Base-by-base conservation (phyloP, 2,113 vertebrate genomes). In the Rhineura floridana region DNA sequence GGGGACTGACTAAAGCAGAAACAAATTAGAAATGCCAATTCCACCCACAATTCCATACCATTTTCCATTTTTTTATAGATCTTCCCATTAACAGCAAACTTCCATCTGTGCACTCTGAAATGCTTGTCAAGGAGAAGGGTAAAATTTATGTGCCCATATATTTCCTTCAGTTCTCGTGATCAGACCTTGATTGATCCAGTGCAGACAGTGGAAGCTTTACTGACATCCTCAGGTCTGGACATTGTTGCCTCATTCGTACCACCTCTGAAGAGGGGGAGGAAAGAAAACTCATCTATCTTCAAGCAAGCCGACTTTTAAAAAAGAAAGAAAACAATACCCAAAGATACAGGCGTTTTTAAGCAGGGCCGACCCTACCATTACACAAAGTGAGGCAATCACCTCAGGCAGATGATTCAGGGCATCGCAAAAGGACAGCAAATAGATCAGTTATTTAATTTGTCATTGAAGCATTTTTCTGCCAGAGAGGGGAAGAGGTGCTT, bases 51-150 rank as follows among this genome's bases (percentile, higher is more conserved):
- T 39, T 48, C 25, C 85, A 75, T 2, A 11, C 1, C 21, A 85
- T 80, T 84, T 84, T 44, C 42, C n/a, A 55, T 55, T 83, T 52
- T 87, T 83, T 82, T 72, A n/a, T 25, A 83, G 55, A 44, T 81
- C n/a, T 50, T 84, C 46, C 84, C 0, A 0, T 78, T 48, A 94
- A 87, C 67, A 86, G 79, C 39, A 83, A 50, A 79, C 21, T 48
- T 90, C 72, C 75, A 73, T 39, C 59, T 87, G 77, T 46, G 90
- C 84, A 65, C 10, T 3, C 3, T 46, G 30, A 28, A 90, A 70
- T 70, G 81, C 85, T 91, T 90, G 87, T 36, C 36, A 75, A 91
- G 48, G 79, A 28, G 36, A 89, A 72, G 89, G 10, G 0, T 1
- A 84, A 48, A 65, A 65, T 88, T 81, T 83, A 33, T 67, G 70